Evolutionary conservation across 2,888 invertebrate species (phyloP).

Genomic region (Apamea anceps): DNA sequence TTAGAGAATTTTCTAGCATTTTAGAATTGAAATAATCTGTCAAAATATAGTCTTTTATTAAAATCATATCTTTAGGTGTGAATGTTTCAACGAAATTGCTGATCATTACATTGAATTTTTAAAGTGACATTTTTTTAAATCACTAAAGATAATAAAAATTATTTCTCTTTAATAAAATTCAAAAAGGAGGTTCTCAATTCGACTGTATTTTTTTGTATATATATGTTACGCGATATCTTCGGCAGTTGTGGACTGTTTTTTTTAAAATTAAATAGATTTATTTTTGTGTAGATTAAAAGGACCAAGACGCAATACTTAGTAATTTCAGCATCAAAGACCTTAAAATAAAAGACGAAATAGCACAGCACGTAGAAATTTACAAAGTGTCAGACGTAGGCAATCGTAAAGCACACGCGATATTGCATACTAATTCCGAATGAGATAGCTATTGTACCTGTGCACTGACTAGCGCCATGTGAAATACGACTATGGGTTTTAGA

Average conservation of each 20-base stretch:
- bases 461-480: conserved; percentile 73
- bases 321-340: not conserved
- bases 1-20: not conserved
- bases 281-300: not conserved
- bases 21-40: not conserved
- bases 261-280: not conserved
- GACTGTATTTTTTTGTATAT: too few relatives aligned
- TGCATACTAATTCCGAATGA: conserved; percentile 85
- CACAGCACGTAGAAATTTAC: conserved; percentile 46
- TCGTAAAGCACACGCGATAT: conserved; percentile 81
- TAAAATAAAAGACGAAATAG: conserved; percentile 48
- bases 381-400: conserved; percentile 64
- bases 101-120: not conserved
- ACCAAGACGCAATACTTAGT: not conserved
- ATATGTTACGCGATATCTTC: not conserved
- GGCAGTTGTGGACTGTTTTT: not conserved
- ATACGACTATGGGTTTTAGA: conserved; percentile 73
- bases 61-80: not conserved
- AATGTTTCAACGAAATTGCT: not conserved
- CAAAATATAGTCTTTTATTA: not conserved
- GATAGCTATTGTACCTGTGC: conserved; percentile 85
- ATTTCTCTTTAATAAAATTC: not conserved
- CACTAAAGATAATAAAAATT: not conserved
- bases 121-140: not conserved
- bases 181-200: too few relatives aligned